phyloP scores from a whole-genome alignment of 2,888 invertebrate species.

The Athalia circularis region DNA sequence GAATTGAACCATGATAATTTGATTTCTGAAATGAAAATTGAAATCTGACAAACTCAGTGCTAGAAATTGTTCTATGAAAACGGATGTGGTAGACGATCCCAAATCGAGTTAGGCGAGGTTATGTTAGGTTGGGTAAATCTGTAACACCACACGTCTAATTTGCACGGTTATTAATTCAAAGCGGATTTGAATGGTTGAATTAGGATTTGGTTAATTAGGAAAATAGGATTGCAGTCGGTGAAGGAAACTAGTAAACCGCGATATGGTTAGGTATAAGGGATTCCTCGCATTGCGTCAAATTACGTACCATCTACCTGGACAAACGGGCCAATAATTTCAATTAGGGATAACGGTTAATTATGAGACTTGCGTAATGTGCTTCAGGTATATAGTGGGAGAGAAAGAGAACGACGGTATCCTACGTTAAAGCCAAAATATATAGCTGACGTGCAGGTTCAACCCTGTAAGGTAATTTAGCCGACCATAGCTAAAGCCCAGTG shows the following conservation, averaged over 20 bases:
- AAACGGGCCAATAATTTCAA: slow-evolving; percentile 47
- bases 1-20: too few relatives aligned
- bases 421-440: slow-evolving; percentile 29
- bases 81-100: background rate
- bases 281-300: slow-evolving; percentile 29
- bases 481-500: background rate
- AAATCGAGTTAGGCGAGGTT: background rate
- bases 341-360: slow-evolving; percentile 53
- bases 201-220: slow-evolving; percentile 41
- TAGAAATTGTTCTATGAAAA: background rate
- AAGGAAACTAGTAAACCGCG: background rate
- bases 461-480: slow-evolving; percentile 23
- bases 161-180: background rate
- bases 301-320: slow-evolving; percentile 19
- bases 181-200: slow-evolving; percentile 15
- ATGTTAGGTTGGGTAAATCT: too few relatives aligned
- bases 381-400: too few relatives aligned
- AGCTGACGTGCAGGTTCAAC: slow-evolving; percentile 10
- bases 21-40: too few relatives aligned
- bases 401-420: background rate
- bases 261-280: background rate
- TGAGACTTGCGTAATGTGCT: slow-evolving; percentile 37
- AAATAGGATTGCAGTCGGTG: slow-evolving; percentile 5
- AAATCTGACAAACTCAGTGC: background rate
- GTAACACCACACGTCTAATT: background rate